These are phyloP conservation scores for Cryptoblepharus egeriae DNA, from an alignment of 2,797 vertebrate species.

Conservation along the genomic window DNA sequence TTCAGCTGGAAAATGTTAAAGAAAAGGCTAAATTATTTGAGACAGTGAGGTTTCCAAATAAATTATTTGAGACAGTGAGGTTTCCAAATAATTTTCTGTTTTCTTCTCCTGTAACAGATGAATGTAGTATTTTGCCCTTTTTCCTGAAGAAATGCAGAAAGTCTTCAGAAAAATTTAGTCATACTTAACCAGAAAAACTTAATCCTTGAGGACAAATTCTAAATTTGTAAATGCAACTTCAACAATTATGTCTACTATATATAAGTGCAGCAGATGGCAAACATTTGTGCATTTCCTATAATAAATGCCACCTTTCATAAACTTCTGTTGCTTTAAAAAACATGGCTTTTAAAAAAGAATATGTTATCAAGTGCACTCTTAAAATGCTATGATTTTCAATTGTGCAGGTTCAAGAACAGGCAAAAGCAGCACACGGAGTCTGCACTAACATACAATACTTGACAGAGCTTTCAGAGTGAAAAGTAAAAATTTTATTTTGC, in stretches of 20 bases:
- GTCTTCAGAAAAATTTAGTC: slow-evolving; percentile 39
- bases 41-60: slow-evolving; percentile 63
- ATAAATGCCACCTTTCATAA: neutral
- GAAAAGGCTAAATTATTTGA: slow-evolving; percentile 32
- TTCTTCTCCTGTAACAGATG: slow-evolving; percentile 54
- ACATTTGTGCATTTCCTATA: slow-evolving; percentile 14
- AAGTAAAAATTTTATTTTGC: slow-evolving; percentile 4
- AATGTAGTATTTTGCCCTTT: slow-evolving; percentile 37
- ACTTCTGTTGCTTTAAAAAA: slow-evolving; percentile 24
- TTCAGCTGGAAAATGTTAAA: slow-evolving; percentile 33
- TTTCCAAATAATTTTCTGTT: slow-evolving; percentile 59
- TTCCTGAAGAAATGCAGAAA: slow-evolving; percentile 50
- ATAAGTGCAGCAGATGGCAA: slow-evolving; percentile 21
- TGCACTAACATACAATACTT: neutral
- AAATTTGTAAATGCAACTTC: slow-evolving; percentile 7
- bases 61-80: slow-evolving; percentile 56
- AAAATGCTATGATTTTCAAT: slow-evolving; percentile 2
- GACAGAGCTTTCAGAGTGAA: neutral
- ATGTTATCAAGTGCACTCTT: neutral
- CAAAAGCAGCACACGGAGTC: neutral
- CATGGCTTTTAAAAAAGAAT: neutral
- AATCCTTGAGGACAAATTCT: slow-evolving; percentile 26
- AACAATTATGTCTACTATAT: neutral
- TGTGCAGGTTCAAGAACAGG: neutral
- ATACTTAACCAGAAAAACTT: slow-evolving; percentile 18